These are phyloP conservation scores for Diplodus sargus DNA, from an alignment of 2,797 vertebrate species.

Conservation along the genomic window DNA sequence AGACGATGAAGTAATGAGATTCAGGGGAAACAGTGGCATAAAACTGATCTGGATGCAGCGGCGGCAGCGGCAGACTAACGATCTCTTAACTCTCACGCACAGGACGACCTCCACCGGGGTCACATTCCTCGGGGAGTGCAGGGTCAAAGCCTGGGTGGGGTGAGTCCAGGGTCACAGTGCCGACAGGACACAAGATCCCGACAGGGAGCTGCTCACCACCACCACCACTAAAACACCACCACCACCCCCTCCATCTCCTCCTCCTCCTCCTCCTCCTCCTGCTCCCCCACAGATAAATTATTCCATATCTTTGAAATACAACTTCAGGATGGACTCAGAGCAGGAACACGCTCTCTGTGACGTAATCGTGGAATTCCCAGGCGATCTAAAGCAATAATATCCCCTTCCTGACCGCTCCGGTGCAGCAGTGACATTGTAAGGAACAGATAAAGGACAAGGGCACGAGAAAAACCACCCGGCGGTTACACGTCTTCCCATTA, in stretches of 20 bases:
- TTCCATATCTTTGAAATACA: slow-evolving; percentile 33
- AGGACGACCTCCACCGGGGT: slow-evolving; percentile 76
- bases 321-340: slow-evolving; percentile 4
- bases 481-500: slow-evolving; percentile 28
- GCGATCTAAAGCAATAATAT: slow-evolving; percentile 26
- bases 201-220: slow-evolving; percentile 37
- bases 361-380: slow-evolving; percentile 12
- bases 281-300: slow-evolving; percentile 1
- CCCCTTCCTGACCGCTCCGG: slow-evolving; percentile 35
- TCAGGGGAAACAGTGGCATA: slow-evolving; percentile 14
- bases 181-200: slow-evolving; percentile 75
- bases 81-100: slow-evolving; percentile 68
- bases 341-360: slow-evolving; percentile 11
- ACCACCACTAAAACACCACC: background rate
- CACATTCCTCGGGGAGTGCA: slow-evolving; percentile 83
- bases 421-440: slow-evolving; percentile 19
- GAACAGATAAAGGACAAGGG: slow-evolving; percentile 38
- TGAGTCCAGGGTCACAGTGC: slow-evolving; percentile 80
- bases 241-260: background rate
- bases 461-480: slow-evolving; percentile 23
- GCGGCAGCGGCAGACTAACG: slow-evolving; percentile 56
- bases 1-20: slow-evolving; percentile 33
- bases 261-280: background rate
- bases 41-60: slow-evolving; percentile 42
- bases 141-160: slow-evolving; percentile 84